Conservation (phyloP, 2,888 invertebrate genomes). For the Yponomeuta malinellus region DNA sequence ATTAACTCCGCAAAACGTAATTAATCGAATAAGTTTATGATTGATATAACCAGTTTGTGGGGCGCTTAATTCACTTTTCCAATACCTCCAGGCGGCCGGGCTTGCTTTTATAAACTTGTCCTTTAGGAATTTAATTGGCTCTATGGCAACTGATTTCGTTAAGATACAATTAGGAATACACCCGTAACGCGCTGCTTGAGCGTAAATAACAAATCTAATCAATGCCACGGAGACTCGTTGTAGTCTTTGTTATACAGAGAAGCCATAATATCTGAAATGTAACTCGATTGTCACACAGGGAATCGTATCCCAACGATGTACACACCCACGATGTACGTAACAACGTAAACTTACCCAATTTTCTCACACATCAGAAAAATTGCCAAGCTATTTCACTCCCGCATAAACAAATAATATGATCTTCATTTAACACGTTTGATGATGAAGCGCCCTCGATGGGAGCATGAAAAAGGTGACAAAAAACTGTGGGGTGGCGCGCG, state of each 20-base stretch:
- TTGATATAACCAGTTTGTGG: conserved; percentile 76
- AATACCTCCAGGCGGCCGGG: conserved; percentile 50
- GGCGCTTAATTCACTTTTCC: conserved; percentile 74
- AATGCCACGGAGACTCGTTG: not conserved
- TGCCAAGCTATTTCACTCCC: conserved; percentile 8
- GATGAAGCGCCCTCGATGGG: conserved; percentile 47
- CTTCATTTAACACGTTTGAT: conserved; percentile 50
- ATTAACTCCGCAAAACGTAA: conserved; percentile 77
- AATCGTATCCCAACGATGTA: too few relatives aligned
- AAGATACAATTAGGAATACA: conserved; percentile 48
- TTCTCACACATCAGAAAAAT: not conserved
- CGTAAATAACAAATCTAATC: conserved; percentile 32
- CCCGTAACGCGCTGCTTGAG: conserved; percentile 32
- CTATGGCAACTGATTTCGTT: conserved; percentile 59
- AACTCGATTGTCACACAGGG: too few relatives aligned
- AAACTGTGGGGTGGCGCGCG: conserved; percentile 40
- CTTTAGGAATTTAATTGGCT: conserved; percentile 68
- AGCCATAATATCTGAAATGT: not conserved
- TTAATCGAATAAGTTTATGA: conserved; percentile 77
- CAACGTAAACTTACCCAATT: not conserved
- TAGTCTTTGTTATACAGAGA: not conserved
- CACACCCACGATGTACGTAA: not conserved
- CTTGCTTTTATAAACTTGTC: conserved; percentile 69
- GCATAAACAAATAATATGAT: conserved; percentile 16
- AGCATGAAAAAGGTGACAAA: conserved; percentile 56